phyloP scores from a whole-genome alignment of 2,113 vertebrate genomes.

The Microtus pennsylvanicus region DNA sequence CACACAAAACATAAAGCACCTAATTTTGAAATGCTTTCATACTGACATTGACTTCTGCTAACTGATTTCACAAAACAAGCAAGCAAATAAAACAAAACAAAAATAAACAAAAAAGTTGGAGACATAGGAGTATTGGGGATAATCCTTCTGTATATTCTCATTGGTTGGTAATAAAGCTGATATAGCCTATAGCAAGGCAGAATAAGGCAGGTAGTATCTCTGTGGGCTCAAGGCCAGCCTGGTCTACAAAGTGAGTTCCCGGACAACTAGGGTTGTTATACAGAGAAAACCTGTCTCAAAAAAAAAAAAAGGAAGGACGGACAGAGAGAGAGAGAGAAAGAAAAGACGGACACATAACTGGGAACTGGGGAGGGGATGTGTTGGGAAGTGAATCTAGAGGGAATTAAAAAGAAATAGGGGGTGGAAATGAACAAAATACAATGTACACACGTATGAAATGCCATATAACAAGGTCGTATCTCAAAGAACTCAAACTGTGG shows the following conservation, averaged over 20 bases:
- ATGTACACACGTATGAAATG: neutral
- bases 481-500: neutral
- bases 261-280: neutral
- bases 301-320: neutral
- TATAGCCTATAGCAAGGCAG: too few species aligned
- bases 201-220: neutral
- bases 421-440: neutral
- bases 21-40: neutral
- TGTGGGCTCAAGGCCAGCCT: neutral
- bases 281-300: neutral
- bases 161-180: too few species aligned
- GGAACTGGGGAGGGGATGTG: too few species aligned
- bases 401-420: too few species aligned
- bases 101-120: too few species aligned
- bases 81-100: too few species aligned
- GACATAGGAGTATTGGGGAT: too few species aligned
- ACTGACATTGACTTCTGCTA: neutral
- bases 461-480: neutral
- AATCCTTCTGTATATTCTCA: too few species aligned
- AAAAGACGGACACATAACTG: too few species aligned
- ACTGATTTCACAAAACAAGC: neutral
- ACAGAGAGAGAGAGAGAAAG: too few species aligned
- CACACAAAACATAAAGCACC: neutral
- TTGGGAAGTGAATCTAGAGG: too few species aligned
- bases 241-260: neutral